These are phyloP conservation scores for Tetramorium bicarinatum DNA, from an alignment of 2,888 invertebrate genomes.

Conservation along the genomic window DNA sequence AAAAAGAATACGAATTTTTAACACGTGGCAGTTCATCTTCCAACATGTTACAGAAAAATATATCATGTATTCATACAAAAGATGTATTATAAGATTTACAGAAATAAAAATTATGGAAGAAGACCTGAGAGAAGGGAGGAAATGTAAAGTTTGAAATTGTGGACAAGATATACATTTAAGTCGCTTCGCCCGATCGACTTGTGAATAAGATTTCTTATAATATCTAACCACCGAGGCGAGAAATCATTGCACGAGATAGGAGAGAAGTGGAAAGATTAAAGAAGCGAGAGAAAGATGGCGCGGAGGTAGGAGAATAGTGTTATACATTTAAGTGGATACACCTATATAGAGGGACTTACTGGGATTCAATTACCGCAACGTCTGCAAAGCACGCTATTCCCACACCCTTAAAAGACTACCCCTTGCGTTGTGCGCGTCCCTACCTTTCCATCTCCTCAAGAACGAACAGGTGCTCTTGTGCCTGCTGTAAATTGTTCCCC, in stretches of 20 bases:
- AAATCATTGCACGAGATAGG: conserved; percentile 50
- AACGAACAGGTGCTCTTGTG: conserved; percentile 85
- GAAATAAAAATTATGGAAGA: background rate
- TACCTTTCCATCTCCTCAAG: conserved; percentile 82
- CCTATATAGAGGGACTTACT: conserved; percentile 81
- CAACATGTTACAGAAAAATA: background rate
- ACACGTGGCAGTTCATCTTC: background rate
- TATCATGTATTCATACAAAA: background rate
- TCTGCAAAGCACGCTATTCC: conserved; percentile 85
- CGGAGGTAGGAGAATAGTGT: conserved; percentile 70
- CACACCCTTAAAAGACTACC: conserved; percentile 74
- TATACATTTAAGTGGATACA: conserved; percentile 78
- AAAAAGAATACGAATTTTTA: conserved; percentile 10
- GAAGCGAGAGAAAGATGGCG: conserved; percentile 57
- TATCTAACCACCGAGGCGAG: background rate
- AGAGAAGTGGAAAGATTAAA: conserved; percentile 51
- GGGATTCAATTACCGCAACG: conserved; percentile 86
- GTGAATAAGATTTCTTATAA: background rate
- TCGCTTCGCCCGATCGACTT: background rate
- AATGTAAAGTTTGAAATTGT: background rate
- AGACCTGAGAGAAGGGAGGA: background rate
- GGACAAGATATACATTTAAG: background rate
- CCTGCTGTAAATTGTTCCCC: conserved; percentile 85
- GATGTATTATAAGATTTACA: background rate
- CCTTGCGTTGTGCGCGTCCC: conserved; percentile 71